phyloP scores from a whole-genome alignment of 2,113 vertebrate genomes.

The Argyrosomus japonicus region DNA sequence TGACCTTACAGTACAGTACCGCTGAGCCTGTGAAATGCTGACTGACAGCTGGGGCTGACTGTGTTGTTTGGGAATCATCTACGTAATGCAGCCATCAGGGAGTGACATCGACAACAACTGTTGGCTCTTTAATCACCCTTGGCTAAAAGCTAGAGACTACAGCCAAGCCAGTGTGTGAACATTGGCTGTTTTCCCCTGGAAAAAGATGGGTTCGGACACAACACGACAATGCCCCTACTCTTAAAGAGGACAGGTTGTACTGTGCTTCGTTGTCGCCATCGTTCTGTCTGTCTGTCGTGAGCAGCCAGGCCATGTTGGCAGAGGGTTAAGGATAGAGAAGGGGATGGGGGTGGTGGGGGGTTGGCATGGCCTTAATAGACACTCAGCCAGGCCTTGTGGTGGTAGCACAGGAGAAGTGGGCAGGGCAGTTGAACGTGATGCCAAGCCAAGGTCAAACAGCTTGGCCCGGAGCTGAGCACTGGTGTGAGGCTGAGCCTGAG shows the following conservation, averaged over 20 bases:
- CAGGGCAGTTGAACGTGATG: constrained; percentile 32
- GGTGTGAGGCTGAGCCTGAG: constrained; percentile 51
- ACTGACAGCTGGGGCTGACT: constrained; percentile 51
- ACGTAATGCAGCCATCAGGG: constrained; percentile 58
- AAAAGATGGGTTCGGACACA: constrained; percentile 28
- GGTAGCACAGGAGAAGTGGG: constrained; percentile 39
- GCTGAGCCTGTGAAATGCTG: constrained; percentile 33
- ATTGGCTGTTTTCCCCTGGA: constrained; percentile 48
- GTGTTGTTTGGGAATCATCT: constrained; percentile 47
- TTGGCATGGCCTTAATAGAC: constrained; percentile 46
- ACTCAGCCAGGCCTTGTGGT: constrained; percentile 49
- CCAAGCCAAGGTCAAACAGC: constrained; percentile 73
- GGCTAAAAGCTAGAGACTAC: constrained; percentile 37
- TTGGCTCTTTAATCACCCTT: constrained; percentile 65
- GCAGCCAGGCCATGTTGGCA: constrained; percentile 55
- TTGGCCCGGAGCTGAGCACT: constrained; percentile 44
- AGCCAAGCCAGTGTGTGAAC: constrained; percentile 65
- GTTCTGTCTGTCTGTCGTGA: constrained; percentile 46
- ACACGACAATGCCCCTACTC: constrained; percentile 38
- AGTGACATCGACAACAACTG: constrained; percentile 63
- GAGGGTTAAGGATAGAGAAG: not conserved
- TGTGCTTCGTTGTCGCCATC: constrained; percentile 49
- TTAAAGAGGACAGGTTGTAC: constrained; percentile 62
- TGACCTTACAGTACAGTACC: constrained; percentile 44
- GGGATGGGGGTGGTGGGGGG: constrained; percentile 7